These are phyloP conservation scores for Hycleus phaleratus DNA, from an alignment of 1,140 invertebrate species.

Conservation along the genomic window DNA sequence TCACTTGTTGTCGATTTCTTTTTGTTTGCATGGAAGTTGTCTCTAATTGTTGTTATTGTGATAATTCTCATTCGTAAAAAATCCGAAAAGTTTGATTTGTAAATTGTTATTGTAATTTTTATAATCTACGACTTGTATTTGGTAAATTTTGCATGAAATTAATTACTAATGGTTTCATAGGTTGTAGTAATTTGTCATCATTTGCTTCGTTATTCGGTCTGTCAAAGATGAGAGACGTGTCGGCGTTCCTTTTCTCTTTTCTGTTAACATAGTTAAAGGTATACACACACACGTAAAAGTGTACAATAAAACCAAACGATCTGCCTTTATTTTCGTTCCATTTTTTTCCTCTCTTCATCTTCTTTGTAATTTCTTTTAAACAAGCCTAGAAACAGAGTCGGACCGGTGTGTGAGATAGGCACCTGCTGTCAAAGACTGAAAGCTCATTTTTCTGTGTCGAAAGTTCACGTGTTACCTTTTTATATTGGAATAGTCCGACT, in stretches of 20 bases:
- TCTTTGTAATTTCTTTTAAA: constrained; percentile 15
- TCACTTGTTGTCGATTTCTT: too few relatives aligned
- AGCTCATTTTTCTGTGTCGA: constrained; percentile 29
- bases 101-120: constrained; percentile 8
- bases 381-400: constrained; percentile 1
- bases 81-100: too few relatives aligned
- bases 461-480: constrained; percentile 20
- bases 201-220: constrained; percentile 21
- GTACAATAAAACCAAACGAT: background rate
- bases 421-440: constrained; percentile 24
- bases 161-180: constrained; percentile 8
- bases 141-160: constrained; percentile 14
- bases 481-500: constrained; percentile 16
- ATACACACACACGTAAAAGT: constrained; percentile 2
- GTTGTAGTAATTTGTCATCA: constrained; percentile 32
- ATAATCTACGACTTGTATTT: constrained; percentile 4
- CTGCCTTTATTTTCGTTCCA: background rate
- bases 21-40: too few relatives aligned
- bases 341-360: background rate
- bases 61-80: too few relatives aligned
- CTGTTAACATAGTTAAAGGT: background rate
- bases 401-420: constrained; percentile 12
- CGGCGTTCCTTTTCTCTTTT: background rate
- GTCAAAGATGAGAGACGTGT: constrained; percentile 13
- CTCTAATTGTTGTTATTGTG: too few relatives aligned